Percentiles rank a stretch among this genome's conserved stretches.
Conservation (phyloP, 2,113 vertebrate genomes). For the Irena cyanogastra region DNA sequence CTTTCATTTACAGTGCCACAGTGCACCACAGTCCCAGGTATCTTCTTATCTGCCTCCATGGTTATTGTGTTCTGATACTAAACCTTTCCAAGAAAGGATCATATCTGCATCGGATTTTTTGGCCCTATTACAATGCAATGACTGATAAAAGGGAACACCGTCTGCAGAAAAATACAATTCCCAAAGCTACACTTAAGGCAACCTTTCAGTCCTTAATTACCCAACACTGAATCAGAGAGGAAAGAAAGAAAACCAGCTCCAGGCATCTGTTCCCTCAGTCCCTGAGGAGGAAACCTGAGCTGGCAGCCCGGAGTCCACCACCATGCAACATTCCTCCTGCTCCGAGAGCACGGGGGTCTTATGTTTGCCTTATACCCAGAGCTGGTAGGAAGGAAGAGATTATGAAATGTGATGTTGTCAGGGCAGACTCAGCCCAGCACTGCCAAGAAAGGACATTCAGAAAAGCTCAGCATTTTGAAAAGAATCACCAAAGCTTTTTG, state of each 20-base stretch:
- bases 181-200: slow-evolving; percentile 35
- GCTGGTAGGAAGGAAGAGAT: neutral
- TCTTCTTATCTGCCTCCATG: neutral
- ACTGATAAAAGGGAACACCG: neutral
- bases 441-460: neutral
- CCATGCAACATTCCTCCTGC: neutral
- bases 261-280: neutral
- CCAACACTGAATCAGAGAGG: neutral
- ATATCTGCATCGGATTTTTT: neutral
- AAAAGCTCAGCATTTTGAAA: neutral
- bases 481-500: neutral
- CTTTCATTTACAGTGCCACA: neutral
- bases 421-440: neutral
- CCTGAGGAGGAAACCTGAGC: neutral
- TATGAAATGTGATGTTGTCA: neutral
- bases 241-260: slow-evolving; percentile 4
- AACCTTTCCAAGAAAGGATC: neutral
- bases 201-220: slow-evolving; percentile 23
- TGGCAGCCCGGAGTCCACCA: neutral
- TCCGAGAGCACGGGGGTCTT: rapidly evolving
- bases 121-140: neutral
- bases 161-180: slow-evolving; percentile 14
- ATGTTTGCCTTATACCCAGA: neutral
- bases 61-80: neutral
- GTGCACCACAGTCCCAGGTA: neutral